Conservation (phyloP, 2,888 invertebrate species). For the Molorchus minor region DNA sequence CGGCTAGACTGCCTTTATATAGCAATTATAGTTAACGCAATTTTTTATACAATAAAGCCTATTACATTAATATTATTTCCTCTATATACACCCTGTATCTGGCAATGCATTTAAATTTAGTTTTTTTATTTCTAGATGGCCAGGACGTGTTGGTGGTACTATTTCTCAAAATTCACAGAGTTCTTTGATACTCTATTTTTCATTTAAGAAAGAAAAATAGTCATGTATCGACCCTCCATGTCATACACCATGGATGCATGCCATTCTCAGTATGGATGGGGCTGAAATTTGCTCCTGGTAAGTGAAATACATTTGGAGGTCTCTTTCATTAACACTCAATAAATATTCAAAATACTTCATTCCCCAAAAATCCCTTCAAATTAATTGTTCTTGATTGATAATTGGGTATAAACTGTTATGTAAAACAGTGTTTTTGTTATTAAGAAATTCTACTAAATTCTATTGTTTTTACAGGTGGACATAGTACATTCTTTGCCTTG, state of each 20-base stretch:
- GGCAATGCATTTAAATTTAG: too few relatives aligned
- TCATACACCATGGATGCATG: constrained; percentile 96
- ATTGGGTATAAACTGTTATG: not conserved
- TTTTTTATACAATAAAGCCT: too few relatives aligned
- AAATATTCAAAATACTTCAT: not conserved
- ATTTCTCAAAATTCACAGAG: constrained; percentile 93
- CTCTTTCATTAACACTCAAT: constrained; percentile 5
- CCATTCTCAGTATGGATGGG: constrained; percentile 96
- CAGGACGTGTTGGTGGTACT: constrained; percentile 91
- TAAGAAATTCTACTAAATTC: too few relatives aligned
- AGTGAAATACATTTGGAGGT: constrained; percentile 47
- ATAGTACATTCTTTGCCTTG: constrained; percentile 95
- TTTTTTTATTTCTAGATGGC: constrained; percentile 71
- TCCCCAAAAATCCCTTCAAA: not conserved
- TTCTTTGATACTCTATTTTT: constrained; percentile 95
- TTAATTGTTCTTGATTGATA: not conserved
- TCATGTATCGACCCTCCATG: constrained; percentile 90
- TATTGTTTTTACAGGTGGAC: constrained; percentile 83
- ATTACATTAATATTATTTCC: too few relatives aligned
- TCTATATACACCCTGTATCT: too few relatives aligned
- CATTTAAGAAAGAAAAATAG: constrained; percentile 92
- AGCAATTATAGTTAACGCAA: too few relatives aligned
- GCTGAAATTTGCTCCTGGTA: constrained; percentile 92
- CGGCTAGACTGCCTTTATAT: too few relatives aligned
- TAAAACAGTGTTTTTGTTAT: too few relatives aligned